Evolutionary conservation across 2,797 vertebrate genomes (phyloP), one percentile per base, ranked within the genome.

Genomic region (Margarornis squamiger): DNA sequence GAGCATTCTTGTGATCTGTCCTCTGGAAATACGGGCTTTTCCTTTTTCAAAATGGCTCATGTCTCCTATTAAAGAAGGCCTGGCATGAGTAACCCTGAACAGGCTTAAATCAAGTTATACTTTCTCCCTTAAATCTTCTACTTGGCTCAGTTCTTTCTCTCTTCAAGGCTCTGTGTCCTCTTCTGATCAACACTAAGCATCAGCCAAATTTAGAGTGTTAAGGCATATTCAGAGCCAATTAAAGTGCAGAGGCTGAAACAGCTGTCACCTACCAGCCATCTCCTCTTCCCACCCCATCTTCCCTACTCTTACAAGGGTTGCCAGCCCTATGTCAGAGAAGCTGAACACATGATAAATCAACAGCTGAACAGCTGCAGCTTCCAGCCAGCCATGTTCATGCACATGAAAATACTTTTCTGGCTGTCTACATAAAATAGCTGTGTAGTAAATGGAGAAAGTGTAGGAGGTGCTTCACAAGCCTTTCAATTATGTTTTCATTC

Each of bases 301-400:
- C 75, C 72, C 57, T 63, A 23, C 34, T 65, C 66, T 74, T 51
- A 48, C 9, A 26, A 72, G 73, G 52, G 49, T 59, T 95, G 95
- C 61, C 94, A 97, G 62, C 68, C 82, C 34, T 5, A 2, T 84
- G 65, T 86, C 66, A 74, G 82, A 81, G 82, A 71, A 92, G 43
- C 79, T 75, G 82, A 91, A 30, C 76, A 55, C 78, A 67, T 29
- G 61, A 95, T 92, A 94, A 95, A 95, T 94, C 91, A 95, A 86
- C 61, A 71, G 75, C 82, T 68, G 90, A 96, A 92, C 96, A 97
- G 95, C 95, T 96, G 93, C 94, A 88, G 75, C 93, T 92, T 77
- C 87, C 70, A 90, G 73, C 30, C 68, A 80, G 88, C 58, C 94
- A 5, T 93, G 82, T 86, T 88, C 58, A 9, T 75, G 65, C 46